Percentiles rank a stretch among this genome's conserved stretches.
phyloP scores from a whole-genome alignment of 2,888 invertebrate genomes.

The Escarpia spicata region DNA sequence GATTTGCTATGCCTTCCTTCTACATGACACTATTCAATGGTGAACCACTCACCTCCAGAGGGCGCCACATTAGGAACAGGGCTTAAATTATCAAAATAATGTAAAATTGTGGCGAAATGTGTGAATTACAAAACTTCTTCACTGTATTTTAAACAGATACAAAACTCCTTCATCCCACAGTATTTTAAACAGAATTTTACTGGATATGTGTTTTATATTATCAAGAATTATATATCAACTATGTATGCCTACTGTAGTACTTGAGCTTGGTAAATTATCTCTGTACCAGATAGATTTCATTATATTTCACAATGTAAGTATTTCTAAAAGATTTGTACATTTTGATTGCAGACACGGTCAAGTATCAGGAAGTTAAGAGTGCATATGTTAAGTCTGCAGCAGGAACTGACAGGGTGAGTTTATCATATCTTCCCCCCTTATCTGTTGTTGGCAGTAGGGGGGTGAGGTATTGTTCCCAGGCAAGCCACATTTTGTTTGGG shows the following conservation, averaged over 20 bases:
- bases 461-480: too few species aligned
- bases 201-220: neutral
- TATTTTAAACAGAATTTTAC: neutral
- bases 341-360: neutral
- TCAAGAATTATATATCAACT: neutral
- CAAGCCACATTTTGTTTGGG: too few species aligned
- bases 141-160: too few species aligned
- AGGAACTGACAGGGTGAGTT: constrained; percentile 1
- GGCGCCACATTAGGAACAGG: too few species aligned
- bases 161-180: too few species aligned
- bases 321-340: neutral
- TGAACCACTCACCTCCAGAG: too few species aligned
- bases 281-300: neutral
- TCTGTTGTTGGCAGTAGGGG: too few species aligned
- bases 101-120: too few species aligned
- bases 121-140: too few species aligned
- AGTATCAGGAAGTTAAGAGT: neutral
- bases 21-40: too few species aligned
- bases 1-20: too few species aligned
- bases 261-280: neutral
- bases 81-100: too few species aligned
- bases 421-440: neutral
- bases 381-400: neutral
- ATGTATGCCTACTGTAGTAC: neutral
- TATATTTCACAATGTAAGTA: neutral